These are phyloP conservation scores for Teleopsis dalmanni DNA, from an alignment of 1,140 invertebrate species.

Conservation along the genomic window DNA sequence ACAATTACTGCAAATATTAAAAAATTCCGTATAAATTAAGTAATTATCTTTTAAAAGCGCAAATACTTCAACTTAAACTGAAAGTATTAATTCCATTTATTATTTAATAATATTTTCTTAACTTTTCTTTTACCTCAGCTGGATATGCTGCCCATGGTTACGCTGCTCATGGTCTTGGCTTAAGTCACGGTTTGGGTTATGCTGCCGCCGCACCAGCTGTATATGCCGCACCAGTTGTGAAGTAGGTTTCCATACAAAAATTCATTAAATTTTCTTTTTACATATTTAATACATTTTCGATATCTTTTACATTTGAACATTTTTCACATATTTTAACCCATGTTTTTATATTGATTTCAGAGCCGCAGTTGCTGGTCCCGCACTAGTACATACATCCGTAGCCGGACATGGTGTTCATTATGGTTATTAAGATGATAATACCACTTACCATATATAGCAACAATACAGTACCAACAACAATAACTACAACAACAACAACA, in stretches of 20 bases:
- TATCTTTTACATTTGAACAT: background rate
- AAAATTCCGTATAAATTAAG: too few relatives aligned
- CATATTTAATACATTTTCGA: background rate
- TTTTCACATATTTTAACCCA: too few relatives aligned
- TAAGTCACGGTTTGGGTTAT: too few relatives aligned
- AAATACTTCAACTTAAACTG: too few relatives aligned
- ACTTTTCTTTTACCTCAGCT: too few relatives aligned
- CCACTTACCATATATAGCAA: background rate
- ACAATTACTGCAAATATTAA: too few relatives aligned
- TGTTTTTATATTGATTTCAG: too few relatives aligned
- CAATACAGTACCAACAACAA: background rate
- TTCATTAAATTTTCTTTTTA: slow-evolving; percentile 1
- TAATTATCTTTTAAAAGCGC: too few relatives aligned
- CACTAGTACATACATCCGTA: slow-evolving; percentile 44
- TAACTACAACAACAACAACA: background rate
- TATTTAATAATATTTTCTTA: too few relatives aligned
- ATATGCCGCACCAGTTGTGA: too few relatives aligned
- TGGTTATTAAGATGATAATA: slow-evolving; percentile 39
- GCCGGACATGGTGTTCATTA: slow-evolving; percentile 46
- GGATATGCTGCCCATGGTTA: slow-evolving; percentile 23
- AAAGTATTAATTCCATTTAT: too few relatives aligned
- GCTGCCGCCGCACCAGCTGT: slow-evolving; percentile 25
- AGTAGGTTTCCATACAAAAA: slow-evolving; percentile 24
- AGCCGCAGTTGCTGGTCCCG: slow-evolving; percentile 37
- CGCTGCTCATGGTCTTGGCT: slow-evolving; percentile 31